Percentiles rank a stretch among this genome's conserved stretches.
Conservation (phyloP, 2,888 invertebrate genomes). For the Pharmacophagus antenor region DNA sequence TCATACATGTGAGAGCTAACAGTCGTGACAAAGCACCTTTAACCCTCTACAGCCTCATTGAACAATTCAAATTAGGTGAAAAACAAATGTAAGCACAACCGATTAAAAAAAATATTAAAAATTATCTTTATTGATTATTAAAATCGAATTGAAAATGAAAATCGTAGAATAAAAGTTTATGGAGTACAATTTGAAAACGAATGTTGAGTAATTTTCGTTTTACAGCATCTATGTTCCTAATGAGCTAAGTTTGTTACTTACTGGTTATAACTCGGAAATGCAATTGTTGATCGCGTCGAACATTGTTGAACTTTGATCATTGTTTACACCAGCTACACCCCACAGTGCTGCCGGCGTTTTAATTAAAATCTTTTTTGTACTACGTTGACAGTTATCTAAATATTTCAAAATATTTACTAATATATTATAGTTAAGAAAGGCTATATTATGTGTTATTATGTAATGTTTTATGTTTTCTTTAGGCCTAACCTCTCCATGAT, state of each 20-base stretch:
- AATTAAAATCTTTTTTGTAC: conserved; percentile 4
- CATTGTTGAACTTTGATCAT: conserved; percentile 16
- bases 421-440: not conserved
- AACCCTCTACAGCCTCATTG: too few species aligned
- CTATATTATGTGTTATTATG: not conserved
- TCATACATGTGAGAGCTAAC: too few species aligned
- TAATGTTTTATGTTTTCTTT: not conserved
- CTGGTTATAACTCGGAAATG: not conserved
- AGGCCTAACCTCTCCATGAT: not conserved
- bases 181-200: conserved; percentile 1
- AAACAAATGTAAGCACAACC: too few species aligned
- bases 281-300: conserved; percentile 3
- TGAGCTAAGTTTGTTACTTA: conserved; percentile 14
- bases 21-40: too few species aligned
- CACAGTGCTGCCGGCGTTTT: not conserved
- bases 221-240: conserved; percentile 7
- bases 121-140: too few species aligned
- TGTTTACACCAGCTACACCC: conserved; percentile 8
- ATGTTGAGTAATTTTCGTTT: not conserved
- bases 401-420: not conserved
- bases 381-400: not conserved
- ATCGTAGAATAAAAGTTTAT: not conserved
- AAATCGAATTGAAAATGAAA: not conserved
- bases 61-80: too few species aligned
- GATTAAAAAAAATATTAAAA: too few species aligned